Percentiles rank a stretch among this genome's conserved stretches.
phyloP scores from a whole-genome alignment of 53 echinoderm and acorn worm genomes.

The Paelopatides confundens region DNA sequence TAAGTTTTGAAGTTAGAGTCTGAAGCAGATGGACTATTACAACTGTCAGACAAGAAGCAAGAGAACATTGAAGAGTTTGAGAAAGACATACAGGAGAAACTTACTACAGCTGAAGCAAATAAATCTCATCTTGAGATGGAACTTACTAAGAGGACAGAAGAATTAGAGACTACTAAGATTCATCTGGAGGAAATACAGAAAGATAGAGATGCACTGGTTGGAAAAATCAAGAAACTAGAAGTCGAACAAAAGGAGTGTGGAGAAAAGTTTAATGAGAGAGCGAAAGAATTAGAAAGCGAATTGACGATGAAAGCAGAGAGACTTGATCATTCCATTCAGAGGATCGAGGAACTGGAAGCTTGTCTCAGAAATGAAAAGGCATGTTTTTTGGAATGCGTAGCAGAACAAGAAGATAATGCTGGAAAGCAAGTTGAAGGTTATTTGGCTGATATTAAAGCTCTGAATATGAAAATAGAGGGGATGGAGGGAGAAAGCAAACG shows the following conservation, averaged over 20 bases:
- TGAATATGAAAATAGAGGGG: not conserved
- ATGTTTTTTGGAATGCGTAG: constrained; percentile 52
- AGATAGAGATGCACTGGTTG: not conserved
- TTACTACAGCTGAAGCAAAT: not conserved
- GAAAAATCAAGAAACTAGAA: constrained; percentile 7
- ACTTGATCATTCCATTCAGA: constrained; percentile 15
- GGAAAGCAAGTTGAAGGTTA: constrained; percentile 30
- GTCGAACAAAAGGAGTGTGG: constrained; percentile 5
- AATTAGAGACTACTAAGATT: not conserved
- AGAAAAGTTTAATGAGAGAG: constrained; percentile 14
- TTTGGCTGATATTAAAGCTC: not conserved
- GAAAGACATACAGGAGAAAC: not conserved
- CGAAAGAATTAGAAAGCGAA: not conserved
- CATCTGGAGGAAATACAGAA: not conserved
- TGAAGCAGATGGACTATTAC: not conserved
- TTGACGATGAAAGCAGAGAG: constrained; percentile 14
- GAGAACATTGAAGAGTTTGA: constrained; percentile 32
- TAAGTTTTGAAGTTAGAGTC: constrained; percentile 37
- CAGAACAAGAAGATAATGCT: constrained; percentile 61
- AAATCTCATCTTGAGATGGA: constrained; percentile 47
- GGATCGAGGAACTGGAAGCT: constrained; percentile 39
- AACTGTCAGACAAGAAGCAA: not conserved
- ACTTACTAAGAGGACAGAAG: constrained; percentile 7
- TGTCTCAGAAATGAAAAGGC: constrained; percentile 48
- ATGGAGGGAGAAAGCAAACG: constrained; percentile 4